Evolutionary conservation across 2,888 invertebrate species (phyloP), one percentile per base, ranked within the genome.

Genomic region (Synergus japonicus): DNA sequence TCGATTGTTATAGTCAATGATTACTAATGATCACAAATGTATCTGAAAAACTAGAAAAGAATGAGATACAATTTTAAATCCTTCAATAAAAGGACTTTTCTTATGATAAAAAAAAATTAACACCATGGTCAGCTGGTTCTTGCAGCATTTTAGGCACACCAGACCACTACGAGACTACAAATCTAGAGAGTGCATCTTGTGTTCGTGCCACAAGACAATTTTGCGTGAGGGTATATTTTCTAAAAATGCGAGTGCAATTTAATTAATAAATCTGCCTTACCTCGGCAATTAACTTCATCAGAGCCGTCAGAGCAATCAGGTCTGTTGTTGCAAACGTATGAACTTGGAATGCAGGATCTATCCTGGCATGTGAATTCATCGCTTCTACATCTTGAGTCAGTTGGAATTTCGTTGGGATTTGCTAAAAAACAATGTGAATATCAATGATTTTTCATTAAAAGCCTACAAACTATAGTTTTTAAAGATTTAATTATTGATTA

Each of bases 281-380:
- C 84, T 78, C 67, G 78, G 89, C 95, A 95, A 84, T 93, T 92
- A 9, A 84, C 81, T 92, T 95, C 95, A 90, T 95, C 95, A 66
- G 93, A 93, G 78, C 93, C 93, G 88, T 94, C 93, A 66, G 91
- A 90, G 89, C 95, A 95, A 88, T 95, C 95, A 43, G 84, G 80
- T 15, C 88, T 90, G 46, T 93, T 92, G 88, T 95, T 94, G 89
- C 95, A 95, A 85, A 93, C 86, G 13, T 89, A 89, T 8, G 83
- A 81, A 5, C 80, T 83, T 86, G 92, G 93, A 88, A 93, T 92
- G 89, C 95, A 95, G 83, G 93, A 92, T 63, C 93, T 93, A 84
- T 93, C 93, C 83, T 91, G 89, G 90, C 95, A 95, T 44, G 92
- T 92, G 89, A 94, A 94, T 87, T 94, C 91, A 82, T 91, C 87